These are phyloP conservation scores for Archocentrus centrarchus DNA, from an alignment of 2,113 vertebrate species.

Conservation along the genomic window DNA sequence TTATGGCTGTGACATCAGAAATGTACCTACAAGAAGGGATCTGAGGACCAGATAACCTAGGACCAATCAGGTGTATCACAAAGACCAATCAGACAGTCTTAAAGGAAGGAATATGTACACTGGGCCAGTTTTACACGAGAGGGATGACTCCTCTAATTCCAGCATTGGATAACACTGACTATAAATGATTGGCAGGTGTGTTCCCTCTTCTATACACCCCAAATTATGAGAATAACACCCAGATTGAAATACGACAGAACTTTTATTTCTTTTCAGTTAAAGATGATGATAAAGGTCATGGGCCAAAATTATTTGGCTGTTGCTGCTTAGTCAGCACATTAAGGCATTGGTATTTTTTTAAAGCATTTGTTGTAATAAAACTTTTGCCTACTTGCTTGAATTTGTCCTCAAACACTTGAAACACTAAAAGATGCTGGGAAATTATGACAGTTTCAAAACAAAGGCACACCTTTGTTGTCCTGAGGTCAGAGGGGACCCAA, in stretches of 20 bases:
- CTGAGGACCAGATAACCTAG: not conserved
- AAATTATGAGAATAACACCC: not conserved
- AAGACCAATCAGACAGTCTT: too few species aligned
- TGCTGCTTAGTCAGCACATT: not conserved
- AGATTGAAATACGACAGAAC: not conserved
- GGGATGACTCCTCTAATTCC: not conserved
- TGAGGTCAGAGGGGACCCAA: fast-evolving
- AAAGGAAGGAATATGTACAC: not conserved
- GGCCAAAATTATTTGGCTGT: not conserved
- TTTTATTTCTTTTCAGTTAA: not conserved
- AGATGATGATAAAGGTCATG: not conserved
- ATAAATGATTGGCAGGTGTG: not conserved
- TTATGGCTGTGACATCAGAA: not conserved
- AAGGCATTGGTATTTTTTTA: not conserved
- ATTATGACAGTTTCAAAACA: too few species aligned
- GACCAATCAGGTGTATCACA: not conserved
- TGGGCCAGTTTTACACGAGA: not conserved
- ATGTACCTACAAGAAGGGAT: not conserved
- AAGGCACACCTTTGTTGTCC: not conserved
- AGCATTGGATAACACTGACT: not conserved
- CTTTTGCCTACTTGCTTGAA: not conserved
- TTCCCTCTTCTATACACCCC: not conserved
- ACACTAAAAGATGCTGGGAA: not conserved
- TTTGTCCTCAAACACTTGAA: not conserved
- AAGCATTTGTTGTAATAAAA: not conserved